A percentile compares a stretch with the other conserved stretches of the same genome.
These are phyloP conservation scores for Orussus abietinus DNA, from an alignment of 1,140 invertebrate genomes.

Conservation along the genomic window DNA sequence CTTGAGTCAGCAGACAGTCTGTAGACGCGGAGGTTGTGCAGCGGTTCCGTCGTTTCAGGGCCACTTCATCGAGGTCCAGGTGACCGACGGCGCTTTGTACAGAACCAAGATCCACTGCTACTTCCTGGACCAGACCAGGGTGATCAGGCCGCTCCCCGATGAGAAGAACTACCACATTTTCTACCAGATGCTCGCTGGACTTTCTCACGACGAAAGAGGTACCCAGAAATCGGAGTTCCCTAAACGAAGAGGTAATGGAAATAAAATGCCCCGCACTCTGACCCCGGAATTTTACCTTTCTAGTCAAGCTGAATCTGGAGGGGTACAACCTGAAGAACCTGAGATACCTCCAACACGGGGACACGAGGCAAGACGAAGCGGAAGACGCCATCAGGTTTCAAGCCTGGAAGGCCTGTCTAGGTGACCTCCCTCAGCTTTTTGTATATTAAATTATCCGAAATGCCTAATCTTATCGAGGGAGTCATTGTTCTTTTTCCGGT, in stretches of 20 bases:
- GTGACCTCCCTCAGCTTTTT: slow-evolving; percentile 40
- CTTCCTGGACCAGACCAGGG: slow-evolving; percentile 88
- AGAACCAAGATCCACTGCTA: slow-evolving; percentile 95
- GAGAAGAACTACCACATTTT: slow-evolving; percentile 98
- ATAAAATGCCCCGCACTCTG: neutral
- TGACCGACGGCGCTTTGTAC: slow-evolving; percentile 92
- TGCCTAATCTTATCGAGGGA: slow-evolving; percentile 5
- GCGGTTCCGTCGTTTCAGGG: slow-evolving; percentile 60
- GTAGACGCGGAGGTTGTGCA: neutral
- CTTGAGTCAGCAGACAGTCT: too few relatives aligned
- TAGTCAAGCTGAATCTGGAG: slow-evolving; percentile 75
- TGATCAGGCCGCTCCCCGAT: slow-evolving; percentile 76
- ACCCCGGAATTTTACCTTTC: slow-evolving; percentile 11
- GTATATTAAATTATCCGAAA: too few relatives aligned
- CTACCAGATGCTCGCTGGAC: slow-evolving; percentile 92
- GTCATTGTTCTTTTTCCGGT: slow-evolving; percentile 5
- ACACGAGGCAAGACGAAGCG: slow-evolving; percentile 69
- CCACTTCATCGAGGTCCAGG: slow-evolving; percentile 94
- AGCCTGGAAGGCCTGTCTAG: slow-evolving; percentile 86
- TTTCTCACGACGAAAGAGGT: slow-evolving; percentile 82
- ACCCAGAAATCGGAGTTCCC: too few relatives aligned
- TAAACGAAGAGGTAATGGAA: slow-evolving; percentile 15
- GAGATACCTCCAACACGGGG: slow-evolving; percentile 73
- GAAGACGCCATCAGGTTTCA: slow-evolving; percentile 76
- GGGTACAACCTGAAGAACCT: slow-evolving; percentile 78